Evolutionary conservation across 2,797 vertebrate genomes (phyloP).

Genomic region (Aplochiton taeniatus): DNA sequence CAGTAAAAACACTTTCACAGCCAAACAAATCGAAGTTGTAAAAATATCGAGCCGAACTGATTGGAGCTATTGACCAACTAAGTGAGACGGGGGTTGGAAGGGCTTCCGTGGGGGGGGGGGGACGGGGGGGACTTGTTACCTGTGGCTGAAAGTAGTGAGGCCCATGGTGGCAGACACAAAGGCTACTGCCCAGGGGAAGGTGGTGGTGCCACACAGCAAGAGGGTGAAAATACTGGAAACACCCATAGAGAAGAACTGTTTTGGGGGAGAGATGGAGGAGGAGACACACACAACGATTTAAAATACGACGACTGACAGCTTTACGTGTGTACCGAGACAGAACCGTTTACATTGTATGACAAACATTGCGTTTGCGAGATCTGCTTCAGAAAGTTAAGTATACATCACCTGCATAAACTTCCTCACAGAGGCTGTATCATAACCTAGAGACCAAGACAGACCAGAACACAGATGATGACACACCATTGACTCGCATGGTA

Average conservation of each 20-base stretch:
- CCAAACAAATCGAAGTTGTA: background rate
- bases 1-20: background rate
- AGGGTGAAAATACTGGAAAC: constrained; percentile 89
- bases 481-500: no score
- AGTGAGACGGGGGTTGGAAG: background rate
- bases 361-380: background rate
- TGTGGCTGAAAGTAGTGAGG: constrained; percentile 95
- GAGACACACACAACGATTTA: constrained; percentile 15
- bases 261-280: constrained; percentile 21
- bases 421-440: constrained; percentile 85
- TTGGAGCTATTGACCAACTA: background rate
- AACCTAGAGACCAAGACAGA: constrained; percentile 72
- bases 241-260: constrained; percentile 90
- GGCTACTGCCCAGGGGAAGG: constrained; percentile 84
- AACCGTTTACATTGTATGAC: background rate
- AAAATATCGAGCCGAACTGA: background rate
- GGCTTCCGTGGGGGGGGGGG: background rate
- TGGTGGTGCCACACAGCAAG: constrained; percentile 86
- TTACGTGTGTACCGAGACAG: background rate
- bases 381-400: background rate
- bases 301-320: constrained; percentile 7
- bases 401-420: constrained; percentile 93
- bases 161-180: constrained; percentile 90
- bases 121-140: constrained; percentile 66
- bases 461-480: background rate